These are phyloP conservation scores for Zootoca vivipara DNA, from an alignment of 2,113 vertebrate genomes.

Conservation along the genomic window DNA sequence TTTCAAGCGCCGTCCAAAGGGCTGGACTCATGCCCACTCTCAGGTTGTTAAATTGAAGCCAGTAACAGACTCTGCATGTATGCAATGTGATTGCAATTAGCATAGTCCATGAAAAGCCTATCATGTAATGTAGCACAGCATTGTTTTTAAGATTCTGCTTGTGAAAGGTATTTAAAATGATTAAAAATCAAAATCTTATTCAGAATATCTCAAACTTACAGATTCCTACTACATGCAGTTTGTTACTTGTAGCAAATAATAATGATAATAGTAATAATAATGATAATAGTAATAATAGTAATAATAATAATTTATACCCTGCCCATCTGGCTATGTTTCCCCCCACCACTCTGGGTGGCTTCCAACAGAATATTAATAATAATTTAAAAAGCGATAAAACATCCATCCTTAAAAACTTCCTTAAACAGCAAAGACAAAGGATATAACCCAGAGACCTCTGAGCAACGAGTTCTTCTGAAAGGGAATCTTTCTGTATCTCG, in stretches of 20 bases:
- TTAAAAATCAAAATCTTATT: conserved; percentile 5
- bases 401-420: too few species aligned
- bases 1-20: neutral
- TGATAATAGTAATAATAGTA: too few species aligned
- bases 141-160: neutral
- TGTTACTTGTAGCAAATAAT: neutral
- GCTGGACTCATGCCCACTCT: neutral
- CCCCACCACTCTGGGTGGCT: too few species aligned
- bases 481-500: neutral
- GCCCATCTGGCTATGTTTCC: too few species aligned
- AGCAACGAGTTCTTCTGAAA: neutral
- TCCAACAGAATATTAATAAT: too few species aligned
- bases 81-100: neutral
- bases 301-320: too few species aligned
- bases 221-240: neutral
- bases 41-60: neutral
- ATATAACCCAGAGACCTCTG: neutral
- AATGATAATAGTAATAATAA: too few species aligned
- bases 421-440: neutral
- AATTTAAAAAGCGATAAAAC: too few species aligned
- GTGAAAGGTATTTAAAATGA: neutral
- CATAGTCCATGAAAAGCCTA: neutral
- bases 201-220: neutral
- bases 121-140: neutral
- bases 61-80: neutral